Evolutionary conservation across 1,140 invertebrate species (phyloP).

Genomic region (Daktulosphaira vitifoliae): DNA sequence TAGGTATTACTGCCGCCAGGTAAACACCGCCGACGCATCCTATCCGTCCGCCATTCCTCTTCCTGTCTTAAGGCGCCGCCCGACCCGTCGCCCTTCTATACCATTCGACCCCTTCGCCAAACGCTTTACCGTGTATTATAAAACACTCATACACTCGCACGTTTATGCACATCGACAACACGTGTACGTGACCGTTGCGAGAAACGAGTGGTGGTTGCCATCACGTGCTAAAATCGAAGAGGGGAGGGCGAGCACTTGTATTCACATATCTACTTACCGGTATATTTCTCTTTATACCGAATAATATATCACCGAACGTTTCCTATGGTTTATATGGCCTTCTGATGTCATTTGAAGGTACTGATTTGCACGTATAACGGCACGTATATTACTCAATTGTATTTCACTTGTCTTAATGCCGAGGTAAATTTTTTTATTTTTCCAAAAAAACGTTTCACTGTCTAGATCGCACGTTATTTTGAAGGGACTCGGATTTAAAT

Average conservation of each 20-base stretch:
- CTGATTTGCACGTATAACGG: not conserved
- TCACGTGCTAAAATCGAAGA: too few relatives aligned
- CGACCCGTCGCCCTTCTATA: not conserved
- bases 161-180: not conserved
- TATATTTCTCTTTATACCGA: not conserved
- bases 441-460: too few relatives aligned
- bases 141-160: not conserved
- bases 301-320: not conserved
- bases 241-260: not conserved
- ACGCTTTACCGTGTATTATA: not conserved
- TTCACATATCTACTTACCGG: not conserved
- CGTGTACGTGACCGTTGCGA: conserved; percentile 10
- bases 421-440: too few relatives aligned
- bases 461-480: too few relatives aligned
- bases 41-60: not conserved
- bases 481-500: too few relatives aligned
- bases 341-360: not conserved
- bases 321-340: not conserved
- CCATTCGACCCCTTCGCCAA: not conserved
- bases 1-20: conserved; percentile 22
- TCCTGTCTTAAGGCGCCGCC: not conserved
- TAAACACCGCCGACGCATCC: conserved; percentile 9
- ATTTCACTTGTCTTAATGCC: too few relatives aligned
- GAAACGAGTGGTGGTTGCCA: not conserved
- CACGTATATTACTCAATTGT: conserved; percentile 8